A percentile compares a stretch with the other conserved stretches of the same genome.
Conservation (phyloP, 2,797 vertebrate genomes). For the Thalassophryne amazonica region DNA sequence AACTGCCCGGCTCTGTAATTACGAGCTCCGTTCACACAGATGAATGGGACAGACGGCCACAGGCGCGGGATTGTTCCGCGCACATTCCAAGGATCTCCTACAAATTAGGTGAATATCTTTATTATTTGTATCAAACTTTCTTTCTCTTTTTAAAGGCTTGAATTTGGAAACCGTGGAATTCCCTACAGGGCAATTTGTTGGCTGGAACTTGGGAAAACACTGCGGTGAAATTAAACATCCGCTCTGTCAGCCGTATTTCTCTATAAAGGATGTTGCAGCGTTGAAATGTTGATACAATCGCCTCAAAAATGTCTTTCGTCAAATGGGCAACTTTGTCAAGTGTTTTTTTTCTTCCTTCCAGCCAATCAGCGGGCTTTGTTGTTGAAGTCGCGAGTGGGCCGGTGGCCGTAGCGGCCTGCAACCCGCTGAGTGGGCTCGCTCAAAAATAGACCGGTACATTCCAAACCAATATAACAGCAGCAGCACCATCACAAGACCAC, state of each 20-base stretch:
- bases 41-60: conserved; percentile 49
- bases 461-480: conserved; percentile 82
- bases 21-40: conserved; percentile 57
- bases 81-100: conserved; percentile 40
- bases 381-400: conserved; percentile 71
- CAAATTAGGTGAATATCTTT: conserved; percentile 39
- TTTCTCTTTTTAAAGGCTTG: conserved; percentile 19
- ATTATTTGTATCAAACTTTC: conserved; percentile 39
- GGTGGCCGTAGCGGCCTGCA: conserved; percentile 69
- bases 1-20: conserved; percentile 68
- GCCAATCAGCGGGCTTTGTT: conserved; percentile 50
- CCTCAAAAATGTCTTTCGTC: conserved; percentile 76
- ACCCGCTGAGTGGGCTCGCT: conserved; percentile 69
- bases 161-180: conserved; percentile 57
- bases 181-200: conserved; percentile 61
- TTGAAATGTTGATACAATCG: conserved; percentile 69
- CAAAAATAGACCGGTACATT: conserved; percentile 83
- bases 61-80: conserved; percentile 47
- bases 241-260: conserved; percentile 50
- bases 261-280: conserved; percentile 56
- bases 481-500: conserved; percentile 80
- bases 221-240: conserved; percentile 57
- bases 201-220: conserved; percentile 60
- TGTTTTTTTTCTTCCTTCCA: too few species aligned
- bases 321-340: conserved; percentile 41